Percentiles rank a stretch among this genome's conserved stretches.
phyloP scores from a whole-genome alignment of 1,140 invertebrate genomes.

The Bombus waltoni region DNA sequence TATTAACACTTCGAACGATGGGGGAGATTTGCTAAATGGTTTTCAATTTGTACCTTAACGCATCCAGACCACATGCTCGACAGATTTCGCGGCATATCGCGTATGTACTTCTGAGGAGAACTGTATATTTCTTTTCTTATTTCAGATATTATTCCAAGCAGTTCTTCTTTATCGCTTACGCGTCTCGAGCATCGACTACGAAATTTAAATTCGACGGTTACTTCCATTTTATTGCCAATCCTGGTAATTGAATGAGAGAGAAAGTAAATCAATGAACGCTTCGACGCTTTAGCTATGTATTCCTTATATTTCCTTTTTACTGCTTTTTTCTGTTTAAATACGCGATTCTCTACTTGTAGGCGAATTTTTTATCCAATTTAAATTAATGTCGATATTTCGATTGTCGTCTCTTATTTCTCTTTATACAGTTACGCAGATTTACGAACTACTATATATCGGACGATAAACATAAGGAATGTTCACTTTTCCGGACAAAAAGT shows the following conservation, averaged over 20 bases:
- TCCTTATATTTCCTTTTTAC: not conserved
- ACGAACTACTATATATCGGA: not conserved
- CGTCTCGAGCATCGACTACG: not conserved
- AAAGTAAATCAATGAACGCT: slow-evolving; percentile 10
- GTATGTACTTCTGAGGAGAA: not conserved
- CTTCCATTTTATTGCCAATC: slow-evolving; percentile 47
- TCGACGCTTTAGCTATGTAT: not conserved
- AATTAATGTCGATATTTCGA: not conserved
- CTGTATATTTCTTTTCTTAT: slow-evolving; percentile 51
- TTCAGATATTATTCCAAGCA: slow-evolving; percentile 9
- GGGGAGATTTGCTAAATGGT: slow-evolving; percentile 82
- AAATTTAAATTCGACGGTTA: slow-evolving; percentile 55
- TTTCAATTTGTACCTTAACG: slow-evolving; percentile 82
- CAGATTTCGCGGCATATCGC: slow-evolving; percentile 60
- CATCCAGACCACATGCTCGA: slow-evolving; percentile 72
- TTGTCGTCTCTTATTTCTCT: not conserved
- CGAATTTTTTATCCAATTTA: not conserved
- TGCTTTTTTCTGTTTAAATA: not conserved
- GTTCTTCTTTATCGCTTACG: slow-evolving; percentile 51
- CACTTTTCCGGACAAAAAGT: too few species aligned
- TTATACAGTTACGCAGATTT: not conserved
- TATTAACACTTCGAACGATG: slow-evolving; percentile 81
- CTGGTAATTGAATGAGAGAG: slow-evolving; percentile 39
- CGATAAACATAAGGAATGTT: too few species aligned
- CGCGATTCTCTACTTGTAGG: not conserved